Conservation (phyloP, 1,140 invertebrate species). For the Lepidurus couesii region DNA sequence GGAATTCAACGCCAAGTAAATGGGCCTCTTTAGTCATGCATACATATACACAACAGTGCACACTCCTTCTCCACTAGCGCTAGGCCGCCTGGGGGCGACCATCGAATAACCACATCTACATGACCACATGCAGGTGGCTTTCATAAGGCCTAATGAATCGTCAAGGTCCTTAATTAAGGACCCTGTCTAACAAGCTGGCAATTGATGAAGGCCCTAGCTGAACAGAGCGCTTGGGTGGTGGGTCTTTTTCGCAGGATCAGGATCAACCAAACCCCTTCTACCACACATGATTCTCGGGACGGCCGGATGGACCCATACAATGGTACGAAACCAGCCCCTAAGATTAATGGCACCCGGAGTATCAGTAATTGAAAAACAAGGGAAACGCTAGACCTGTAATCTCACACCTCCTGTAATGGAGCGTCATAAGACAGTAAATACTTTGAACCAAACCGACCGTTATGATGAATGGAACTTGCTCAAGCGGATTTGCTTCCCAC, state of each 20-base stretch:
- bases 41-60: background rate
- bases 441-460: background rate
- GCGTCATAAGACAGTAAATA: background rate
- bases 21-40: background rate
- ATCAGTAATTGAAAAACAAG: background rate
- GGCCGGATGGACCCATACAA: background rate
- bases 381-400: background rate
- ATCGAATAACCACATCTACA: background rate
- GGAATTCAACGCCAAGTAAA: background rate
- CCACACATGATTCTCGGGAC: background rate
- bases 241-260: background rate
- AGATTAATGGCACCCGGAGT: constrained; percentile 18
- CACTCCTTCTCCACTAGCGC: background rate
- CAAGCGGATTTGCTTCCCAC: background rate
- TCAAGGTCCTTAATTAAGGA: constrained; percentile 19
- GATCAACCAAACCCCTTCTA: background rate
- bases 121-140: constrained; percentile 20
- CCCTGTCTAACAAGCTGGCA: constrained; percentile 17
- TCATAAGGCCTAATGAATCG: constrained; percentile 22
- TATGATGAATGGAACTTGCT: background rate
- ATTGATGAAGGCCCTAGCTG: background rate
- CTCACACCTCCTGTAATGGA: constrained; percentile 8
- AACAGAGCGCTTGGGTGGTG: background rate
- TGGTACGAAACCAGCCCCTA: background rate
- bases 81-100: background rate